phyloP scores from a whole-genome alignment of 2,797 vertebrate genomes.

The Halcyon badia region DNA sequence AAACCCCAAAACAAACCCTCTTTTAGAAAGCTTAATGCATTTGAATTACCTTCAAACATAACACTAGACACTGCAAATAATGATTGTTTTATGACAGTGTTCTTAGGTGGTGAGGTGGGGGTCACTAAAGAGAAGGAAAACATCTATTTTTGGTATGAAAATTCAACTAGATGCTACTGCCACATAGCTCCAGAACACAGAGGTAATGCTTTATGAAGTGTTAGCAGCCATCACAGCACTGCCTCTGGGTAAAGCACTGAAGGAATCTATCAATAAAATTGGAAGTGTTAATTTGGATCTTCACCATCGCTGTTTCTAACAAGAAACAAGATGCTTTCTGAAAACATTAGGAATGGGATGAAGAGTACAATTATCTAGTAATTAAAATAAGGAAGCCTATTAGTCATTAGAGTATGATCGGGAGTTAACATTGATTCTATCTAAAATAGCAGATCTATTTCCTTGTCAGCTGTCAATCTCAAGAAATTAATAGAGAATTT shows the following conservation, averaged over 20 bases:
- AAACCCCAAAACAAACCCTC: accelerated
- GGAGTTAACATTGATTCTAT: neutral
- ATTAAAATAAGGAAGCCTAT: neutral
- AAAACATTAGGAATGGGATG: neutral
- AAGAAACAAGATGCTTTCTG: neutral
- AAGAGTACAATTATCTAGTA: neutral
- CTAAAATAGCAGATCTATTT: neutral
- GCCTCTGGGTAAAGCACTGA: neutral
- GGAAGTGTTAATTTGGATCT: neutral
- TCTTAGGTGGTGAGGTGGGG: neutral
- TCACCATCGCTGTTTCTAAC: neutral
- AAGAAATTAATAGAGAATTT: neutral
- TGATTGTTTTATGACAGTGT: neutral
- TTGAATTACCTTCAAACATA: neutral
- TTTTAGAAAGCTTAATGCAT: neutral
- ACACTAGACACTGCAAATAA: neutral
- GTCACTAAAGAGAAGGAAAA: neutral
- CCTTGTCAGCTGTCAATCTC: neutral
- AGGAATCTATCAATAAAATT: neutral
- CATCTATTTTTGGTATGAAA: neutral
- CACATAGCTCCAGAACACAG: neutral
- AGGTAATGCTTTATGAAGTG: neutral
- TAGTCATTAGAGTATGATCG: neutral
- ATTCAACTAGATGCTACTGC: neutral
- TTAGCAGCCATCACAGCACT: neutral